Conservation (phyloP, 2,888 invertebrate genomes). For the Drosophila multiciliata region DNA sequence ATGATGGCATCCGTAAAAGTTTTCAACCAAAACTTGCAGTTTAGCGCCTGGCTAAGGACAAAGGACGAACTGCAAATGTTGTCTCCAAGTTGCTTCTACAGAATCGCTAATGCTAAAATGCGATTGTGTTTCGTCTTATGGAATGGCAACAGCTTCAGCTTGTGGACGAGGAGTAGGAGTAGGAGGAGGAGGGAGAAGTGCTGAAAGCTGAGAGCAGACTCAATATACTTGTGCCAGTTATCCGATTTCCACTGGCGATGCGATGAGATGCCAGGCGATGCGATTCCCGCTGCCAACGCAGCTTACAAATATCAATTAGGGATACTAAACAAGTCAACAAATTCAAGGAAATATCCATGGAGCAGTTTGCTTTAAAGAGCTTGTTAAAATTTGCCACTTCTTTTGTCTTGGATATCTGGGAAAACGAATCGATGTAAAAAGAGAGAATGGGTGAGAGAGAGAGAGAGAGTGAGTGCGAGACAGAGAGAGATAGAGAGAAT, state of each 20-base stretch:
- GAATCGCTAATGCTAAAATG: conserved; percentile 15
- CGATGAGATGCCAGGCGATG: neutral
- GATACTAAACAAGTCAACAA: conserved; percentile 25
- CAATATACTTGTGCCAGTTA: conserved; percentile 22
- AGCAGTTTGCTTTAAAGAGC: neutral
- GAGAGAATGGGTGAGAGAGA: neutral
- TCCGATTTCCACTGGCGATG: conserved; percentile 30
- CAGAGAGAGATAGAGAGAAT: neutral
- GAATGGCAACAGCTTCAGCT: neutral
- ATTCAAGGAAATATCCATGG: conserved; percentile 9
- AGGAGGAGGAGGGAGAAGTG: no score
- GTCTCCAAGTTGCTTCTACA: conserved; percentile 23
- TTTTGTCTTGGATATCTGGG: neutral
- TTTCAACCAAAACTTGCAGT: conserved; percentile 65
- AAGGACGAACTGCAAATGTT: conserved; percentile 59
- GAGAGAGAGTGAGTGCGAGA: no score
- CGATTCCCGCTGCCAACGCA: neutral
- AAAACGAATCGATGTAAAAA: neutral
- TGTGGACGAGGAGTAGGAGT: no score
- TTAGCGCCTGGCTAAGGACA: conserved; percentile 64
- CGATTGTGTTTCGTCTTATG: conserved; percentile 30
- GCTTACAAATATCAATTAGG: conserved; percentile 46
- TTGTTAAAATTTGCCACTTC: neutral
- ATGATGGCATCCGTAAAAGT: conserved; percentile 67
- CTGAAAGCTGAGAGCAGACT: conserved; percentile 15